Evolutionary conservation across 2,113 vertebrate genomes (phyloP).

Genomic region (Polypterus senegalus): DNA sequence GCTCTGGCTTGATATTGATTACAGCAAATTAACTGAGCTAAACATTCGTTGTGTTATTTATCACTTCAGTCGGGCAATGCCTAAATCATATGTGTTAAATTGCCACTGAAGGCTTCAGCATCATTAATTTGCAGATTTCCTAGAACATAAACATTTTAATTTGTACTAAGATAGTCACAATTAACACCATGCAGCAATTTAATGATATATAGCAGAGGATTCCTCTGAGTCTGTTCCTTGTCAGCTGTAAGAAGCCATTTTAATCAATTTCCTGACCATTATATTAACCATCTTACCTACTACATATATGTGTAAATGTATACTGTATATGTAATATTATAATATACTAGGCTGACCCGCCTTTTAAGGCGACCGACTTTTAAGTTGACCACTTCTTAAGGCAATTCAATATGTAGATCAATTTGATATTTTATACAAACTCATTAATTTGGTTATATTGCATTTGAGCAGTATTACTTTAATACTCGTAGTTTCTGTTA

Average conservation of each 20-base stretch:
- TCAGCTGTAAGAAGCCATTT: background rate
- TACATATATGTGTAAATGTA: too few species aligned
- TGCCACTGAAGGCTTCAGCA: constrained; percentile 1
- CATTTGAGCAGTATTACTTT: too few species aligned
- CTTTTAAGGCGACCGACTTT: too few species aligned
- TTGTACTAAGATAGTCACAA: constrained; percentile 37
- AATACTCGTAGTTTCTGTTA: too few species aligned
- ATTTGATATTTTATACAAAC: too few species aligned
- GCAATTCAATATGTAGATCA: too few species aligned
- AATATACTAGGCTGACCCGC: too few species aligned
- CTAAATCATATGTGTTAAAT: background rate
- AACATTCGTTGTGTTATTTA: background rate
- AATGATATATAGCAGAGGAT: constrained; percentile 44
- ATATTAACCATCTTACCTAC: too few species aligned
- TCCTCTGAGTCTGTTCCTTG: constrained; percentile 27
- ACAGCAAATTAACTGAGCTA: constrained; percentile 13
- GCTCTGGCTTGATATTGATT: constrained; percentile 19
- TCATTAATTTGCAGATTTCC: constrained; percentile 27
- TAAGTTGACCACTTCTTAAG: too few species aligned
- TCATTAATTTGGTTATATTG: too few species aligned
- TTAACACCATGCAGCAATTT: constrained; percentile 43
- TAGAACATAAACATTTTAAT: constrained; percentile 35
- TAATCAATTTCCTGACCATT: too few species aligned
- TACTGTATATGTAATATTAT: too few species aligned
- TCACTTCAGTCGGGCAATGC: constrained; percentile 9